A percentile compares a stretch with the other conserved stretches of the same genome.
phyloP scores from a whole-genome alignment of 2,797 vertebrate genomes.

The Austrolebias charrua region DNA sequence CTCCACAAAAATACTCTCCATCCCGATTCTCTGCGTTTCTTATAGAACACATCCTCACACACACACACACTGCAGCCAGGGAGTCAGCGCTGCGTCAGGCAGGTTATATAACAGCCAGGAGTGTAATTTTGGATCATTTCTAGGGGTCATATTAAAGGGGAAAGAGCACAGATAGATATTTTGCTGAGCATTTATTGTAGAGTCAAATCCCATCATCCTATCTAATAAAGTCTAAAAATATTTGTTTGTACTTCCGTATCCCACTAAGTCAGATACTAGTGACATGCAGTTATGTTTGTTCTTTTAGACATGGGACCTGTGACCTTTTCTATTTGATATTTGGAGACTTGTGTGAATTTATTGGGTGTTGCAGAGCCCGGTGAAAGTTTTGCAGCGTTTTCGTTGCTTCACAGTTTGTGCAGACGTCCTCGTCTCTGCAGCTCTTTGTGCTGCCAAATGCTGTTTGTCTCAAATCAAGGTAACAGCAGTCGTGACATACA shows the following conservation, averaged over 20 bases:
- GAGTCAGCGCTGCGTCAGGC: conserved; percentile 75
- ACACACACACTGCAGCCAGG: conserved; percentile 67
- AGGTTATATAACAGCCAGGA: conserved; percentile 72
- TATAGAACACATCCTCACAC: conserved; percentile 31
- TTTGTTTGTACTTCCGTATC: conserved; percentile 18
- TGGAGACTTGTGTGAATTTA: neutral
- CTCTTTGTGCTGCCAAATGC: neutral
- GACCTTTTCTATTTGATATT: neutral
- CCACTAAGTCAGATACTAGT: conserved; percentile 9
- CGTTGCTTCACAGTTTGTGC: conserved; percentile 23
- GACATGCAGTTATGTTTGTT: conserved; percentile 22
- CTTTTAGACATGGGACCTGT: neutral
- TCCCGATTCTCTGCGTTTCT: conserved; percentile 44
- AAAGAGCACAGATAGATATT: conserved; percentile 19
- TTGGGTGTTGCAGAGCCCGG: neutral
- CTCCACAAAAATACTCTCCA: conserved; percentile 46
- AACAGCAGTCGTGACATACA: conserved; percentile 30
- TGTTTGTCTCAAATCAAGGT: conserved; percentile 21
- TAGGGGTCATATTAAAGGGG: neutral
- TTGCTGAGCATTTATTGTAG: neutral
- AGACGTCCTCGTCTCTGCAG: conserved; percentile 32
- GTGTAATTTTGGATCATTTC: conserved; percentile 23
- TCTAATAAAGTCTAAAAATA: conserved; percentile 21
- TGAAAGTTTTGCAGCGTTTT: conserved; percentile 18
- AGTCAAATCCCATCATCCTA: conserved; percentile 42